Conservation (phyloP, 2,113 vertebrate species). For the Platanista minor region DNA sequence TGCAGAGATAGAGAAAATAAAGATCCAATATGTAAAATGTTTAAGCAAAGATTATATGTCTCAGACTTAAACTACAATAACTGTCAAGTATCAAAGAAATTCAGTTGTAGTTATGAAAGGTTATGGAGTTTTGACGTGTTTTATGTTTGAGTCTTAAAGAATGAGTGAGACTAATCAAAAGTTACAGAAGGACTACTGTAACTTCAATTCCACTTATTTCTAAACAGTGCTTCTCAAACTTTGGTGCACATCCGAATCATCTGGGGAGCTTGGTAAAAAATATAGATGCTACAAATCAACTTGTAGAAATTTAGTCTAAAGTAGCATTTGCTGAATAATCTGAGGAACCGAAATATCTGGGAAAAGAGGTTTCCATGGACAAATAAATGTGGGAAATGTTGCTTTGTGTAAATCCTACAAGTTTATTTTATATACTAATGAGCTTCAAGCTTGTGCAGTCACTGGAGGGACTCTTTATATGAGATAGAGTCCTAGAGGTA, state of each 20-base stretch:
- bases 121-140: neutral
- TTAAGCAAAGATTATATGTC: neutral
- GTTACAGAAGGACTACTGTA: neutral
- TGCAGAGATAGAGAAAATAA: neutral
- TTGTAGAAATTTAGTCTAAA: neutral
- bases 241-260: neutral
- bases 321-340: neutral
- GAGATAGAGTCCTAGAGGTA: neutral
- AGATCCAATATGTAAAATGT: neutral
- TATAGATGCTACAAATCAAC: neutral
- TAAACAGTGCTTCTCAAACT: neutral
- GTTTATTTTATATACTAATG: neutral
- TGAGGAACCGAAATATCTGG: neutral
- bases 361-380: neutral
- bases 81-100: constrained; percentile 6
- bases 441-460: neutral
- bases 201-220: neutral
- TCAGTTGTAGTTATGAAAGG: neutral
- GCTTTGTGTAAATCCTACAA: neutral
- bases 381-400: neutral
- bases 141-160: neutral
- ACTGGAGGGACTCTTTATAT: neutral
- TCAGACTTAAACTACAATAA: neutral
- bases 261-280: neutral
- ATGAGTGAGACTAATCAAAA: neutral